These are phyloP conservation scores for Thunnus thynnus DNA, from an alignment of 2,113 vertebrate species.

Conservation along the genomic window DNA sequence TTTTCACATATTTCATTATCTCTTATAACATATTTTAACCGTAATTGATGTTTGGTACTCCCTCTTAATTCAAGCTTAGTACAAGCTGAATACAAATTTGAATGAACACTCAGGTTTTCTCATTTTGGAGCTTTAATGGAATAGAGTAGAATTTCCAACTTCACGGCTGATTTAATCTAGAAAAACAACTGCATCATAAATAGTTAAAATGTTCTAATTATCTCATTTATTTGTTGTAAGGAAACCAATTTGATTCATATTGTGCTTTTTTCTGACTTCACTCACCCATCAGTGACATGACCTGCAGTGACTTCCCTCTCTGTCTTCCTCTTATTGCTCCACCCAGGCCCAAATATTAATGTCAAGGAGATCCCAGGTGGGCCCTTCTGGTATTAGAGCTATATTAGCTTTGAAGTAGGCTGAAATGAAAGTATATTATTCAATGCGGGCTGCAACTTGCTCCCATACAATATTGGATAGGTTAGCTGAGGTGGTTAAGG, in stretches of 20 bases:
- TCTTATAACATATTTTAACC: neutral
- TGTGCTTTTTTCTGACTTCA: neutral
- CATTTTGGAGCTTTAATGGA: neutral
- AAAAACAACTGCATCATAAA: neutral
- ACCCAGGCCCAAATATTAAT: conserved; percentile 45
- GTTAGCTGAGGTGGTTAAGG: conserved; percentile 48
- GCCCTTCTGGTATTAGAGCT: conserved; percentile 42
- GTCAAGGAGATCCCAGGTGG: conserved; percentile 23
- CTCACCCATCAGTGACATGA: conserved; percentile 9
- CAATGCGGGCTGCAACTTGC: conserved; percentile 5
- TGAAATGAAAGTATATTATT: conserved; percentile 59
- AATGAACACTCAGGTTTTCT: neutral
- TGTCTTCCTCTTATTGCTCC: conserved; percentile 23
- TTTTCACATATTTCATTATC: neutral
- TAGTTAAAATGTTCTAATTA: neutral
- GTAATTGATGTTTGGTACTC: neutral
- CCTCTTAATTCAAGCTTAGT: neutral
- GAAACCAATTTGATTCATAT: conserved; percentile 6
- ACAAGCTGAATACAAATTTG: neutral
- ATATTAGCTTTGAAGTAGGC: conserved; percentile 48
- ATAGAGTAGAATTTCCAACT: neutral
- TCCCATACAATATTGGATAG: conserved; percentile 41
- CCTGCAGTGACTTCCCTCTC: conserved; percentile 22
- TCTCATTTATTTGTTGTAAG: conserved; percentile 1
- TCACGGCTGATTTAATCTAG: neutral